Conservation (phyloP, 1,140 invertebrate species). For the Trypoxylus dichotomus region DNA sequence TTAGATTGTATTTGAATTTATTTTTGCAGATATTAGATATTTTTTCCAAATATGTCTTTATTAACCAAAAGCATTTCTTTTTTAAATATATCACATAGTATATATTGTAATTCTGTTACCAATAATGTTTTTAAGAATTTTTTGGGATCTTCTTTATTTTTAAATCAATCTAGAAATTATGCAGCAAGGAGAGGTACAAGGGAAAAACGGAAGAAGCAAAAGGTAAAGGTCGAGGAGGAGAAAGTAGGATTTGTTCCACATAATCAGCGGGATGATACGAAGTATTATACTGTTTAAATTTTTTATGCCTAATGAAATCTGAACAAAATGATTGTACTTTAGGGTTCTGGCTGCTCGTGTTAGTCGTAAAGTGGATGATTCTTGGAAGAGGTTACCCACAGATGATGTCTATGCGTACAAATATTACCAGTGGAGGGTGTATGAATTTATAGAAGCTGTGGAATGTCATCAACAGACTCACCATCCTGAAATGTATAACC, state of each 20-base stretch:
- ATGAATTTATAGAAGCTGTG: constrained; percentile 72
- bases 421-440: constrained; percentile 65
- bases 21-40: background rate
- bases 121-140: background rate
- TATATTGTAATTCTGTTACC: background rate
- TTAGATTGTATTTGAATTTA: background rate
- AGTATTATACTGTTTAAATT: constrained; percentile 43
- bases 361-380: constrained; percentile 58
- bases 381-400: constrained; percentile 57
- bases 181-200: constrained; percentile 78
- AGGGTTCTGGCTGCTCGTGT: constrained; percentile 38
- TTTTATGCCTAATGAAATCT: background rate
- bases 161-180: constrained; percentile 55
- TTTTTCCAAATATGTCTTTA: background rate
- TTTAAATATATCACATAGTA: background rate
- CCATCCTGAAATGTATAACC: constrained; percentile 75
- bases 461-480: constrained; percentile 72
- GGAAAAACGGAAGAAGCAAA: constrained; percentile 69
- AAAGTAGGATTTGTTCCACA: constrained; percentile 69
- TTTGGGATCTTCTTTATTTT: background rate
- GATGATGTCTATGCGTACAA: constrained; percentile 70
- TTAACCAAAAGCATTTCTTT: constrained; percentile 21
- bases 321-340: constrained; percentile 30
- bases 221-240: constrained; percentile 69
- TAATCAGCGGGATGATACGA: constrained; percentile 58